These are phyloP conservation scores for Poeciliopsis turneri DNA, from an alignment of 2,797 vertebrate genomes.

Conservation along the genomic window DNA sequence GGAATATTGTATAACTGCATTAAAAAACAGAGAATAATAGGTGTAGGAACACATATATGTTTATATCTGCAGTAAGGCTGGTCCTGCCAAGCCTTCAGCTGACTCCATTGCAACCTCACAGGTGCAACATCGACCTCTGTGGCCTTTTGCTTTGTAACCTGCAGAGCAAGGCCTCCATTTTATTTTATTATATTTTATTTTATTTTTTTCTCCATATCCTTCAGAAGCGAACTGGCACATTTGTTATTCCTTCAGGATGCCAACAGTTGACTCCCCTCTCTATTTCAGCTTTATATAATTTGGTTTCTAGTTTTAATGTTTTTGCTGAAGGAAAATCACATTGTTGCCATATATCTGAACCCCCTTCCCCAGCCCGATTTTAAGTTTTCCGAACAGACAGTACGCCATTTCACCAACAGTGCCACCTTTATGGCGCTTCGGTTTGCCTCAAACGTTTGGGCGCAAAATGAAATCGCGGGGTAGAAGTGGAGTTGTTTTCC, in stretches of 20 bases:
- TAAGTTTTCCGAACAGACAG: constrained; percentile 51
- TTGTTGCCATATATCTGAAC: constrained; percentile 59
- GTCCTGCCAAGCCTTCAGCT: constrained; percentile 49
- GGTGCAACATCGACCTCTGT: constrained; percentile 76
- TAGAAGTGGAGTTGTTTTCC: constrained; percentile 48
- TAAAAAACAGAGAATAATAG: constrained; percentile 71
- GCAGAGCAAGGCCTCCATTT: constrained; percentile 49
- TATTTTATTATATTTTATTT: background rate
- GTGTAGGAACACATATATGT: constrained; percentile 80
- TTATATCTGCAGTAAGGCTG: constrained; percentile 78
- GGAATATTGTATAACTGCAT: constrained; percentile 91
- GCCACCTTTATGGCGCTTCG: constrained; percentile 67
- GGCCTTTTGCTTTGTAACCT: constrained; percentile 57
- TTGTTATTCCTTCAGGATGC: constrained; percentile 51
- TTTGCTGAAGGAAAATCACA: constrained; percentile 46
- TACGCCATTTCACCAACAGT: constrained; percentile 73
- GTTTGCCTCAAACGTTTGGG: constrained; percentile 68
- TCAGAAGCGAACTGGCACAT: constrained; percentile 71
- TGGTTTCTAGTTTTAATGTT: constrained; percentile 57
- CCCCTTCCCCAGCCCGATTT: constrained; percentile 36
- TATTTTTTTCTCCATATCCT: constrained; percentile 32
- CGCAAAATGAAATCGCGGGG: constrained; percentile 55
- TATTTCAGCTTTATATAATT: constrained; percentile 74
- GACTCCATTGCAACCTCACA: constrained; percentile 74
- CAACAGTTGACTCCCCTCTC: constrained; percentile 64